A percentile compares a stretch with the other conserved stretches of the same genome.
phyloP scores from a whole-genome alignment of 2,888 invertebrate genomes.

The Nymphalis c-album region DNA sequence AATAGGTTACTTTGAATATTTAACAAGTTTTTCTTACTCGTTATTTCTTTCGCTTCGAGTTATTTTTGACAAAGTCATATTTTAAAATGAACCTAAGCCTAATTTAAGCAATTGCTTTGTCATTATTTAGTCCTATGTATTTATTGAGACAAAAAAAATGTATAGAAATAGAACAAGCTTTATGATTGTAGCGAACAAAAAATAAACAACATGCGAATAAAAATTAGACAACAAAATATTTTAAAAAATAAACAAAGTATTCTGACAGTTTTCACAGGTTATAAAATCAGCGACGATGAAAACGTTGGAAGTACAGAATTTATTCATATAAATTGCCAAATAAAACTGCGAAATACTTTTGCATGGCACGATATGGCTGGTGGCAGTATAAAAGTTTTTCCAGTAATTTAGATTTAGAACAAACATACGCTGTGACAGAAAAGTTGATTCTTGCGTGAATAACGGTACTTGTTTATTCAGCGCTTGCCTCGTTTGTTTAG shows the following conservation, averaged over 20 bases:
- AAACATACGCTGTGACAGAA: constrained; percentile 5
- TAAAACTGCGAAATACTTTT: constrained; percentile 4
- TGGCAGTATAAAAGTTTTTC: constrained; percentile 1
- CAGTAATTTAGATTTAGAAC: constrained; percentile 8
- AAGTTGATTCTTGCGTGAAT: constrained; percentile 4
- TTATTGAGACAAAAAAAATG: no score
- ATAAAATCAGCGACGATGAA: constrained; percentile 8
- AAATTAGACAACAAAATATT: no score
- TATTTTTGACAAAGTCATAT: no score
- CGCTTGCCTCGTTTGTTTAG: not conserved
- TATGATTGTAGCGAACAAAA: no score
- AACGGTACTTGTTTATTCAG: not conserved
- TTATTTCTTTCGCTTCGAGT: no score
- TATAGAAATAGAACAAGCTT: no score
- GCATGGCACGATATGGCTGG: constrained; percentile 1
- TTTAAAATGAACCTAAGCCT: no score
- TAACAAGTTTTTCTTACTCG: no score
- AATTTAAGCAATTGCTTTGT: no score
- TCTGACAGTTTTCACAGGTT: not conserved
- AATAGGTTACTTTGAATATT: no score
- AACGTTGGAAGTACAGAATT: constrained; percentile 1
- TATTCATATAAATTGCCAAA: constrained; percentile 7
- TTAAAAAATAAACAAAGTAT: not conserved
- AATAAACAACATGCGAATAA: no score
- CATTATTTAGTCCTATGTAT: no score